phyloP scores from a whole-genome alignment of 2,113 vertebrate genomes.

The Stigmatopora nigra region DNA sequence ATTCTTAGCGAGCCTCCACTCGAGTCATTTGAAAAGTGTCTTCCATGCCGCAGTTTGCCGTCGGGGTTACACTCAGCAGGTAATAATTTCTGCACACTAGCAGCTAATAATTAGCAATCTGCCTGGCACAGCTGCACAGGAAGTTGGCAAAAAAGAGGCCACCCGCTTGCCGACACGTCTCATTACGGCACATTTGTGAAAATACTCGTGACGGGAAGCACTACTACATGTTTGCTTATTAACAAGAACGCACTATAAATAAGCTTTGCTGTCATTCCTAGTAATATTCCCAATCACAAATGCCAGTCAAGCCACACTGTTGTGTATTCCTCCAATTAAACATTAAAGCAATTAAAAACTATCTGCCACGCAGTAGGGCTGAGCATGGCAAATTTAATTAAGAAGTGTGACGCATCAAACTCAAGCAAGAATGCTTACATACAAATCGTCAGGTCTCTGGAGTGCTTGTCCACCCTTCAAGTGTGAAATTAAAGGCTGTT shows the following conservation, averaged over 20 bases:
- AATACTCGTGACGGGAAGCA: constrained; percentile 10
- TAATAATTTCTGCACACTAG: constrained; percentile 35
- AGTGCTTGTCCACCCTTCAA: neutral
- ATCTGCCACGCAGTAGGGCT: constrained; percentile 25
- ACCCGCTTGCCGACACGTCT: constrained; percentile 29
- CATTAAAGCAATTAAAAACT: constrained; percentile 36
- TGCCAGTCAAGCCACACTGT: constrained; percentile 8
- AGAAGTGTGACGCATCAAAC: constrained; percentile 3
- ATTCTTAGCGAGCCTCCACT: neutral
- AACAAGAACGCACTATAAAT: constrained; percentile 21
- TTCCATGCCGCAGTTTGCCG: constrained; percentile 32
- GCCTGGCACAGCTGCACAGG: constrained; percentile 28
- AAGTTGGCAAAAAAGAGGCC: constrained; percentile 25
- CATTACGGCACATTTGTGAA: constrained; percentile 31
- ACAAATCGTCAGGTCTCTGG: neutral
- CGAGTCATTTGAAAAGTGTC: constrained; percentile 3
- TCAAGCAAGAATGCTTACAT: neutral
- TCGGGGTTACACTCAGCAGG: constrained; percentile 38
- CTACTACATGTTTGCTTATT: constrained; percentile 1
- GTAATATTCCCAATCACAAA: constrained; percentile 5
- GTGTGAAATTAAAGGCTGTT: neutral
- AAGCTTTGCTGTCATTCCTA: constrained; percentile 9
- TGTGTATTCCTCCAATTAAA: constrained; percentile 16
- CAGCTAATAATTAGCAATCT: constrained; percentile 51
- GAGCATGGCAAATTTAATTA: constrained; percentile 42